Evolutionary conservation across 1,140 invertebrate genomes (phyloP), one percentile per base, ranked within the genome.

Genomic region (Listronotus bonariensis): DNA sequence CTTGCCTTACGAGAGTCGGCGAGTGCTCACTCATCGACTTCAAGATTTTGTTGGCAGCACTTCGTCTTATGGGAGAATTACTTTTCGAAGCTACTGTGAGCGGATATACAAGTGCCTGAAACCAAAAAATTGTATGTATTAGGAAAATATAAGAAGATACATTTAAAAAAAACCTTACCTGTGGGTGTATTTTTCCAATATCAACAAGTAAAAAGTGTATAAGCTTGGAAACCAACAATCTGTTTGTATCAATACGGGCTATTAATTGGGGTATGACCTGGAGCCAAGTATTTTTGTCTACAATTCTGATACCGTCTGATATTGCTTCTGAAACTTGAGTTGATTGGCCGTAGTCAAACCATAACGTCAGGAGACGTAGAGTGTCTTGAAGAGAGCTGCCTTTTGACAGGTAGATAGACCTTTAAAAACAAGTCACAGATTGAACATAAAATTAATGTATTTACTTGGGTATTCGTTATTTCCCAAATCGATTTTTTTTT

Each of bases 241-340:
- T 83, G 0, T 92, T 92, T 0, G 95, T 97, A 76, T 99, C 98
- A 65, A 99, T 98, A 49, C 97, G 85, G 1, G 97, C 97, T 68
- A 99, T 99, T 1, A 99, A 80, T 79, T 99, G 98, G 0, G 98
- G 98, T 70, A 99, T 99, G 0, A 99, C 97, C 85, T 99, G 97
- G 1, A 99, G 82, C 98, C 98, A 99, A 10, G 96, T 98, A 73
- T 99, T 96, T 59, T 99, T 95, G 73, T 97, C 93, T 32, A 99
- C 96, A 0, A 89, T 87, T 67, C 92, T 88, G 43, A 99, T 91
- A 0, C 95, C 95, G 68, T 98, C 95, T 0, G 90, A 85, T 14
- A 99, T 86, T 0, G 95, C 94, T 59, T 98, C 93, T 75, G 97
- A 92, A 0, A 99, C 95, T 76, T 96, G 93, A 0, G 90, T 85